Base-by-base conservation (phyloP, 1,140 invertebrate genomes). In the Diploscapter pachys region DNA sequence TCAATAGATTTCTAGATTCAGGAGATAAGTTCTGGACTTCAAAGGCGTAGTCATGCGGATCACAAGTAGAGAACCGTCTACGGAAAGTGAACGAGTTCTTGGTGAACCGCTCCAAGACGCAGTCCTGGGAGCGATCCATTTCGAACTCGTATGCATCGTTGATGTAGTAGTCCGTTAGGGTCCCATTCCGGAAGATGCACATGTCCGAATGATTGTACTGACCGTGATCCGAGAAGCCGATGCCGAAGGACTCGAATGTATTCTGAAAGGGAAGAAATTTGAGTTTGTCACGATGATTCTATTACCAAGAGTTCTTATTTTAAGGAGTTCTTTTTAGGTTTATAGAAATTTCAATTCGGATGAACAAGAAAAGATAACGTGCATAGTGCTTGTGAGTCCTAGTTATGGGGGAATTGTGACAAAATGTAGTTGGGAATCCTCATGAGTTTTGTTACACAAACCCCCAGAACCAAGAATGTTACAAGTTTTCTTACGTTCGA, bases 221-320 rank as follows among this genome's bases (percentile, higher is more conserved):
- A 3, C 95, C 95, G 78, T 93, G 91, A 83, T 95, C 90, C 0
- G 95, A 97, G 87, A 97, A 97, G 54, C 95, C 95, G 66, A 96
- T 82, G 3, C 92, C 92, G 78, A 95, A 90, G 92, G 92, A 94
- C 61, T 78, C 72, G 48, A 71, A 73, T 55, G 79, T 80, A 53
- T 11, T 63, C 31, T 31, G 31, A 1, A 31, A 31, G 31, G 31
- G 31, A n/a, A n/a, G n/a, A n/a, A n/a, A 31, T 31, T 31, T 31
- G 31, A 31, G 31, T 31, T 31, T 31, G 31, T 31, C 31, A 31
- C 31, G 31, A 31, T 31, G 1, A 31, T 31, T 31, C 0, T 31
- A 31, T 31, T 31, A 31, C 31, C 31, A 31, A 31, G 31, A 31
- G 1, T 31, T 31, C 31, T 31, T 1, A n/a, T n/a, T n/a, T n/a